Base-by-base conservation (phyloP, 2,797 vertebrate genomes). In the Sebastes alutus region DNA sequence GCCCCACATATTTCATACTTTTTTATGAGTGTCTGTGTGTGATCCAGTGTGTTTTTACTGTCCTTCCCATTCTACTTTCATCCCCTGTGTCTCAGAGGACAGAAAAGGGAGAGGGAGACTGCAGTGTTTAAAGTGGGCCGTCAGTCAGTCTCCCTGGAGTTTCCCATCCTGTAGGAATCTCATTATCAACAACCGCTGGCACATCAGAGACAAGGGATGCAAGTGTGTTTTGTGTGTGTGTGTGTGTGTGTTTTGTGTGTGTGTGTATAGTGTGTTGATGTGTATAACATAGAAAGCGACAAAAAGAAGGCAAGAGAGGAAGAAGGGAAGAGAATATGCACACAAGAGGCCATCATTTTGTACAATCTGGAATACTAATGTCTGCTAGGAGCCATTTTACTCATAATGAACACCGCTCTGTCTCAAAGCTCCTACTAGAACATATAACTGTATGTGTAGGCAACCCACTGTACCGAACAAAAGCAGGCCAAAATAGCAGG, bases 181-280 rank as follows among this genome's bases (percentile, higher is more conserved):
- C 90, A 94, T 93, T 94, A 94, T 90, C 93, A 93, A 92, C 92
- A 94, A 93, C 91, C 86, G 80, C 89, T 87, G 90, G 90, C 88
- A 93, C 87, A 91, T 94, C 92, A 90, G 85, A 93, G 82, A 90
- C 87, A 72, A 84, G 61, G 76, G 78, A 91, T 84, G 77, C 77
- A 80, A 90, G 88, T 71, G 82, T 71, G 71, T 72, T 79, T 74
- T 80, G 68, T 76, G 69, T 66, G 71, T 56, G 60, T 67, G 38
- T 56, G 60, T 67, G 38, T 64, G 58, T 61, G 30, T 66, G n/a
- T 23, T 23, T 23, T 23, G 71, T 82, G 70, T 85, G 63, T 63
- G 55, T 63, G 62, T 86, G 60, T 66, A 59, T 58, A 65, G 66
- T 74, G 80, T 70, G 77, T 74, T 66, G 72, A 78, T 46, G 69